Percentiles rank a stretch among this genome's conserved stretches.
phyloP scores from a whole-genome alignment of 2,113 vertebrate genomes.

The Butastur rufipennis region DNA sequence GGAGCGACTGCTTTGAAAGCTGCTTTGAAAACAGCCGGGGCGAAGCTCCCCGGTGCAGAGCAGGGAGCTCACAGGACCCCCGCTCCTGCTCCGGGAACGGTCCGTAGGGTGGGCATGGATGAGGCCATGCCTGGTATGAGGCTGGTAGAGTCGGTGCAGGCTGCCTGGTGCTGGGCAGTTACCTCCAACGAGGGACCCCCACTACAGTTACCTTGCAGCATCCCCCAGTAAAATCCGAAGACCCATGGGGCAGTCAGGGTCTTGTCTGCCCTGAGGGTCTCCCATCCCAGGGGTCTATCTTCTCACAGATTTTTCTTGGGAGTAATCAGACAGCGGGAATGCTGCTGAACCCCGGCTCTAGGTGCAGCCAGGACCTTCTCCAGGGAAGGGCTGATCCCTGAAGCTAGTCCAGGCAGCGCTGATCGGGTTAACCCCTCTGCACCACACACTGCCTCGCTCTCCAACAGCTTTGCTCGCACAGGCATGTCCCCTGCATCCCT shows the following conservation, averaged over 20 bases:
- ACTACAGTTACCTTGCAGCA: background rate
- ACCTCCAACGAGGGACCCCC: rapidly evolving
- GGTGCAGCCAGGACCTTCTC: background rate
- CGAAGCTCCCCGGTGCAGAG: background rate
- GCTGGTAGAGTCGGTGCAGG: rapidly evolving
- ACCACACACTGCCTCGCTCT: background rate
- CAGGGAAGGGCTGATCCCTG: background rate
- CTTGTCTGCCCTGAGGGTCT: background rate
- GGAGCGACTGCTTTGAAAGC: background rate
- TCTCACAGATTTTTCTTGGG: rapidly evolving
- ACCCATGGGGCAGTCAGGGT: rapidly evolving
- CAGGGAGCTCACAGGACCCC: rapidly evolving
- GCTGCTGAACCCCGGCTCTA: background rate
- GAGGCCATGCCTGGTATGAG: rapidly evolving
- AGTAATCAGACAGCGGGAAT: rapidly evolving
- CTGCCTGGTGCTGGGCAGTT: background rate
- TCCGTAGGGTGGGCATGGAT: background rate
- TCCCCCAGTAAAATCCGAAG: background rate
- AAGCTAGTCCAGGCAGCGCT: background rate
- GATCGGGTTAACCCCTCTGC: background rate
- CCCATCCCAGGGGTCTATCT: background rate
- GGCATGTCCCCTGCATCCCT: background rate
- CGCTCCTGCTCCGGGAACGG: rapidly evolving
- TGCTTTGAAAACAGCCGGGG: background rate
- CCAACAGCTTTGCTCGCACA: background rate